Evolutionary conservation across 2,113 vertebrate species (phyloP).

Genomic region (Apteryx owenii): DNA sequence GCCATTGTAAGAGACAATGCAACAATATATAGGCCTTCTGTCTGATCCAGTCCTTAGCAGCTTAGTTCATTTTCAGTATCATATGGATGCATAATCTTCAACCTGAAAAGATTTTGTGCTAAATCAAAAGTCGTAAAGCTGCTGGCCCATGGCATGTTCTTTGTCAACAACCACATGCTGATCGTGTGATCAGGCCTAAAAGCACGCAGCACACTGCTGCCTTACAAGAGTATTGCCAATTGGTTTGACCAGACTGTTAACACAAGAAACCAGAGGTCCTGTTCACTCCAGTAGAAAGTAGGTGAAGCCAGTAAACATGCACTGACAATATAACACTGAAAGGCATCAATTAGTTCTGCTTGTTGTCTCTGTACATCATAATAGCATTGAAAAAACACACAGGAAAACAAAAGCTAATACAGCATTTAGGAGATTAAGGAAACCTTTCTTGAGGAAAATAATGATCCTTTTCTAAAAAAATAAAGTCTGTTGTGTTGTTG

Average conservation of each 20-base stretch:
- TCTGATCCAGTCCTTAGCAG: too few species aligned
- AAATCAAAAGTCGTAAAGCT: too few species aligned
- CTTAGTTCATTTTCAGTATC: too few species aligned
- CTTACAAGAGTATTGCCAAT: background rate
- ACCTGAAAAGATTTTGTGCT: too few species aligned
- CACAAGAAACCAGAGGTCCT: background rate
- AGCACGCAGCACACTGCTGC: background rate
- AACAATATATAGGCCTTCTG: too few species aligned
- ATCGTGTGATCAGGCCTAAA: background rate
- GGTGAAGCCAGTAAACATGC: background rate
- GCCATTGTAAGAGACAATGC: too few species aligned
- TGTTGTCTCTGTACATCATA: background rate
- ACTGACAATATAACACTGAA: background rate
- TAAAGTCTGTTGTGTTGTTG: background rate
- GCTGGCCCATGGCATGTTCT: too few species aligned
- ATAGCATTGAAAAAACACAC: background rate
- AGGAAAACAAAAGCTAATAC: background rate
- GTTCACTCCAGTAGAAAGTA: background rate
- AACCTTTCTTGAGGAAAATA: background rate
- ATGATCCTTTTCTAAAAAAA: background rate
- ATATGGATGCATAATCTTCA: too few species aligned
- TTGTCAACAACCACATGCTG: background rate
- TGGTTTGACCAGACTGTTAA: background rate
- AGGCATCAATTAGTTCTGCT: background rate
- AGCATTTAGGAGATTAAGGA: background rate